These are phyloP conservation scores for Sprattus sprattus DNA, from an alignment of 2,113 vertebrate species.

Conservation along the genomic window DNA sequence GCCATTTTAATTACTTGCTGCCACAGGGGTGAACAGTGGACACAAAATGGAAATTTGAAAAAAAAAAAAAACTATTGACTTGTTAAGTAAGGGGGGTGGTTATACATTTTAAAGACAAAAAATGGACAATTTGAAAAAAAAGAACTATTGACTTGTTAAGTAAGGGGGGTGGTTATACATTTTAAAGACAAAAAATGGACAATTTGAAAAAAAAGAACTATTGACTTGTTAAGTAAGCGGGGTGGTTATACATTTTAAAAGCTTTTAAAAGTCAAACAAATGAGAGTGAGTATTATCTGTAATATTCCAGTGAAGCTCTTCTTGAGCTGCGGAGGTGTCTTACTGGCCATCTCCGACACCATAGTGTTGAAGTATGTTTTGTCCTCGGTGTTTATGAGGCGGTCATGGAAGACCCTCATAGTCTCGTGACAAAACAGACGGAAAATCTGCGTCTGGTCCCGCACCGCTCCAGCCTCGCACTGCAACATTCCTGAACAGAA, in stretches of 20 bases:
- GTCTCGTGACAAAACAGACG: constrained; percentile 83
- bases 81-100: neutral
- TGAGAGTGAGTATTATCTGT: neutral
- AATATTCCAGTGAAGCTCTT: neutral
- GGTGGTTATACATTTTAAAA: neutral
- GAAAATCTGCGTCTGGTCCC: constrained; percentile 80
- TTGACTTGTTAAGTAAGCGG: neutral
- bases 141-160: neutral
- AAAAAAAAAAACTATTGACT: neutral
- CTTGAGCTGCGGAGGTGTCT: constrained; percentile 41
- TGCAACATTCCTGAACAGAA: constrained; percentile 74
- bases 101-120: neutral
- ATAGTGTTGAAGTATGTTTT: constrained; percentile 81
- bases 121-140: neutral
- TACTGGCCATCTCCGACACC: constrained; percentile 81
- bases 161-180: neutral
- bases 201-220: neutral
- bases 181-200: neutral
- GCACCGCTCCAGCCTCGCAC: constrained; percentile 72
- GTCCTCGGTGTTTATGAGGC: constrained; percentile 81
- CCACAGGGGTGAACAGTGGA: neutral
- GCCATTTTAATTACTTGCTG: neutral
- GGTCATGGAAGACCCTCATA: constrained; percentile 81
- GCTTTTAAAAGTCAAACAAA: too few species aligned
- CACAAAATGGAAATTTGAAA: neutral